These are phyloP conservation scores for Brachystomella parvula DNA, from an alignment of 1,140 invertebrate species.

Conservation along the genomic window DNA sequence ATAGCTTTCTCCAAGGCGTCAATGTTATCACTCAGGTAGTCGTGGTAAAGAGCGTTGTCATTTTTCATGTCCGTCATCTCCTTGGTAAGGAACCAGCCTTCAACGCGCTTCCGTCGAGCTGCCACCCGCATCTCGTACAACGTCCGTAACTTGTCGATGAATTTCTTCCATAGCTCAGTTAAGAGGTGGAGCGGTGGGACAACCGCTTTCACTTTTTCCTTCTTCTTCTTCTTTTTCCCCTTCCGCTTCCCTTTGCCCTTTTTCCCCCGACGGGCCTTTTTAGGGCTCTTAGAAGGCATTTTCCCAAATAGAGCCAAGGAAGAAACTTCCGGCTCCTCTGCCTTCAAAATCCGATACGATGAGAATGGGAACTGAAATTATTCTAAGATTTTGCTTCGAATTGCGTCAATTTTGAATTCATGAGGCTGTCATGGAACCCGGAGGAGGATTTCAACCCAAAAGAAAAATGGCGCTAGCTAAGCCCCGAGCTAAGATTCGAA, in stretches of 20 bases:
- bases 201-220: neutral
- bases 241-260: conserved; percentile 20
- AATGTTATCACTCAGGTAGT: conserved; percentile 28
- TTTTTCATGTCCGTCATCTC: conserved; percentile 17
- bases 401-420: too few relatives aligned
- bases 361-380: too few relatives aligned
- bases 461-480: too few relatives aligned
- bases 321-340: too few relatives aligned
- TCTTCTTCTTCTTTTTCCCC: conserved; percentile 23
- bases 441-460: too few relatives aligned
- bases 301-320: neutral
- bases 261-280: neutral
- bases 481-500: too few relatives aligned
- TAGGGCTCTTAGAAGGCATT: too few relatives aligned
- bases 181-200: conserved; percentile 26
- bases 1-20: conserved; percentile 16
- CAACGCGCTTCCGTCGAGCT: conserved; percentile 25
- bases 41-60: conserved; percentile 24
- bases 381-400: too few relatives aligned
- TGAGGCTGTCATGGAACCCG: too few relatives aligned
- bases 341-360: too few relatives aligned
- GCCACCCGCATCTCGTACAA: conserved; percentile 14
- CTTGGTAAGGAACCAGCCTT: conserved; percentile 28
- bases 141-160: conserved; percentile 8
- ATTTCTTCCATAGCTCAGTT: conserved; percentile 23